Conservation (phyloP, 2,797 vertebrate species). For the Poecilia picta region DNA sequence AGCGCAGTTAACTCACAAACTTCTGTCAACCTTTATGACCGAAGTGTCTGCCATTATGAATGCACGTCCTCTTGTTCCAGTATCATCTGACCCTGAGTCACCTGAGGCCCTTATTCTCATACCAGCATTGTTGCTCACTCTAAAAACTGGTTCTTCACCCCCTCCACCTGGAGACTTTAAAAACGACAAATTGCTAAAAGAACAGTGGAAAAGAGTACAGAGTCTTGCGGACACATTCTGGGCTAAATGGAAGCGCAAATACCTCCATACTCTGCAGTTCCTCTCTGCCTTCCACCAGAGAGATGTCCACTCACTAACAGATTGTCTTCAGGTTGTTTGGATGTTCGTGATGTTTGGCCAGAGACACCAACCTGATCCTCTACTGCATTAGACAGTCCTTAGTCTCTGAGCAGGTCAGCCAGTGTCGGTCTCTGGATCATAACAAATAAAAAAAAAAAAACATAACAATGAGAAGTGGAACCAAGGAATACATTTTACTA, state of each 20-base stretch:
- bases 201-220: background rate
- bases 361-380: no score
- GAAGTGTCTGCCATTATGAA: background rate
- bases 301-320: no score
- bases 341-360: no score
- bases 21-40: background rate
- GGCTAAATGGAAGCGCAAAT: background rate
- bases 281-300: no score
- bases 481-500: no score
- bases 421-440: no score
- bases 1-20: background rate
- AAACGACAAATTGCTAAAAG: background rate
- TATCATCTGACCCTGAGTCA: background rate
- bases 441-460: no score
- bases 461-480: no score
- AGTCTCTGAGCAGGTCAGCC: no score
- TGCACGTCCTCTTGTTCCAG: background rate
- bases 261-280: no score
- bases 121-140: background rate
- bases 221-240: background rate
- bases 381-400: no score
- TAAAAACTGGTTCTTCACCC: background rate
- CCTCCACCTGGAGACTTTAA: background rate
- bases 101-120: background rate
- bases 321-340: no score